These are phyloP conservation scores for Cynopterus sphinx DNA, from an alignment of 2,797 vertebrate genomes.

Conservation along the genomic window DNA sequence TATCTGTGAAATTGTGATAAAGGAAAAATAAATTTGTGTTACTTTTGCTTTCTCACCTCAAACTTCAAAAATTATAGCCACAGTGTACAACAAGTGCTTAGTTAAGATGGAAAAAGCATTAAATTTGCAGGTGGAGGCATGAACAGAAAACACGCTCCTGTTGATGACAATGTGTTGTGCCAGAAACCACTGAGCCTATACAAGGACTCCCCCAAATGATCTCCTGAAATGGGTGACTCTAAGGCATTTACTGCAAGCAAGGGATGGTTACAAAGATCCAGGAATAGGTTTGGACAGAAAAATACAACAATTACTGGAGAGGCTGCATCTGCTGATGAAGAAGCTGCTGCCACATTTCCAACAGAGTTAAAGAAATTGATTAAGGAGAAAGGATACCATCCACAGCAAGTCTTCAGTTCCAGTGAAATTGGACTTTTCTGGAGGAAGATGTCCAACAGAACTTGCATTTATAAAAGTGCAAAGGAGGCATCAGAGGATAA, in stretches of 20 bases:
- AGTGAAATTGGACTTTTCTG: not conserved
- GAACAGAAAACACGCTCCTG: not conserved
- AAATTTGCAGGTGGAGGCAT: not conserved
- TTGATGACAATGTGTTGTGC: not conserved
- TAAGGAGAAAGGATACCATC: not conserved
- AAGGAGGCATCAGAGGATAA: not conserved
- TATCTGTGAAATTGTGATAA: not conserved
- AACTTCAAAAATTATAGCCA: not conserved
- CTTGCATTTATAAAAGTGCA: not conserved
- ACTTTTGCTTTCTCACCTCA: not conserved
- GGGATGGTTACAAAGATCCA: not conserved
- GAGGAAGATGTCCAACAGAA: not conserved
- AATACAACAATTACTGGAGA: too few species aligned
- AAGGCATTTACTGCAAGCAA: not conserved
- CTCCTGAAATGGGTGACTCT: not conserved
- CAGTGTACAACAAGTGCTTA: not conserved
- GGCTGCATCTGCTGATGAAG: not conserved
- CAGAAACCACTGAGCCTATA: not conserved
- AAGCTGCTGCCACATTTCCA: not conserved
- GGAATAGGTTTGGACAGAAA: not conserved
- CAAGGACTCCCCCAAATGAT: not conserved
- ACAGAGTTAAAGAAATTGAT: not conserved
- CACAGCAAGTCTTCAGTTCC: not conserved
- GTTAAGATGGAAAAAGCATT: not conserved
- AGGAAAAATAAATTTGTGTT: not conserved